phyloP scores from a whole-genome alignment of 2,797 vertebrate genomes.

The Xiphophorus birchmanni region DNA sequence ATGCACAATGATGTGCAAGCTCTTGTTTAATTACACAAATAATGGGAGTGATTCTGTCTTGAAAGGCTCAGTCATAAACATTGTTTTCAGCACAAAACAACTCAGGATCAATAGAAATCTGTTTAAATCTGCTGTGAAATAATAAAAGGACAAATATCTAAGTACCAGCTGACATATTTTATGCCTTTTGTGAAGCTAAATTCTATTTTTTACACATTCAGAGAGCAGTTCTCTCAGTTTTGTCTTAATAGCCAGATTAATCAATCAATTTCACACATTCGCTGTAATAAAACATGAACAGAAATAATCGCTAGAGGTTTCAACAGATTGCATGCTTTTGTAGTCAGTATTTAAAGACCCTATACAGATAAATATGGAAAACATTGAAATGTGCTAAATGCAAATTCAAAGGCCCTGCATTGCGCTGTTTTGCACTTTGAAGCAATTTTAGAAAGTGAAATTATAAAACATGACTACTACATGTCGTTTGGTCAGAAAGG shows the following conservation, averaged over 20 bases:
- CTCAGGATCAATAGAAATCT: slow-evolving; percentile 25
- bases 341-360: not conserved
- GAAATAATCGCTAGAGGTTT: slow-evolving; percentile 29
- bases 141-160: not conserved
- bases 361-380: not conserved
- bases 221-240: not conserved
- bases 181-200: not conserved
- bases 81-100: slow-evolving; percentile 15
- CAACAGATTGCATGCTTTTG: slow-evolving; percentile 1
- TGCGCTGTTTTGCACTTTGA: not conserved
- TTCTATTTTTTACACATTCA: not conserved
- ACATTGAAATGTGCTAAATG: not conserved
- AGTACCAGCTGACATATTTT: not conserved
- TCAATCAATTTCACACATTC: slow-evolving; percentile 20
- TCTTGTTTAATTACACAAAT: slow-evolving; percentile 45
- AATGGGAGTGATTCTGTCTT: slow-evolving; percentile 15
- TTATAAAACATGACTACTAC: not conserved
- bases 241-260: not conserved
- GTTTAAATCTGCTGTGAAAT: slow-evolving; percentile 17
- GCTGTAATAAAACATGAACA: not conserved
- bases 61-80: slow-evolving; percentile 13
- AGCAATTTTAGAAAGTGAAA: not conserved
- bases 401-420: not conserved
- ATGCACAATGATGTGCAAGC: slow-evolving; percentile 48
- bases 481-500: not conserved